Base-by-base conservation (phyloP, 2,888 invertebrate genomes). In the Saturnia pavonia region DNA sequence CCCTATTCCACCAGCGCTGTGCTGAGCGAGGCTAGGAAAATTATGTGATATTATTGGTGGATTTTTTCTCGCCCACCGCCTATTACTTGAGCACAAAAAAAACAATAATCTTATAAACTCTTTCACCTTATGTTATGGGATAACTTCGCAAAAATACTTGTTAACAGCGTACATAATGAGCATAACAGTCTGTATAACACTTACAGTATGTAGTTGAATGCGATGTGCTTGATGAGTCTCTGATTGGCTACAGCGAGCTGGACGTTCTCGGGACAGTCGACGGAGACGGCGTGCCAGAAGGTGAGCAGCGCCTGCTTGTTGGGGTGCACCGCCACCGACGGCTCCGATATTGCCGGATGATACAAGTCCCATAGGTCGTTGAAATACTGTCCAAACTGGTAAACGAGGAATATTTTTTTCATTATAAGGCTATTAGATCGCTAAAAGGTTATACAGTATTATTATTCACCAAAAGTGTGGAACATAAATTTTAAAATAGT, bases 181-280 rank as follows among this genome's bases (percentile, higher is more conserved):
- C 22, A 54, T 27, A 27, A 11, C 22, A 60, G 25, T 14, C 1
- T 14, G 16, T 60, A 27, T 27, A 69, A 60, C n/a, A 95, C 97
- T 96, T 93, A 98, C 98, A 99, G 94, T 88, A 99, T 99, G 85
- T 99, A 99, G 90, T 98, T 99, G 94, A 98, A 99, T 75, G 98
- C 98, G 89, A 99, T 98, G 89, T 99, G 98, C 90, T 98, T 98
- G 67, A 97, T 97, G 74, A 99, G 97, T 81, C 97, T 96, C 63
- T 96, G 96, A 90, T 98, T 98, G 84, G 97, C 96, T 72, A 98
- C 95, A 79, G 98, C 98, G 70, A 97, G 95, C 84, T 97, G 96
- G 57, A 99, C 96, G 89, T 99, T 99, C 91, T 99, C 99, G 0
- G 98, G 97, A 87, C 99, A 99, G 89, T 99, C 99, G 11, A 96